Evolutionary conservation across 2,797 vertebrate genomes (phyloP), one percentile per base, ranked within the genome.

Genomic region (Alfaro cultratus): DNA sequence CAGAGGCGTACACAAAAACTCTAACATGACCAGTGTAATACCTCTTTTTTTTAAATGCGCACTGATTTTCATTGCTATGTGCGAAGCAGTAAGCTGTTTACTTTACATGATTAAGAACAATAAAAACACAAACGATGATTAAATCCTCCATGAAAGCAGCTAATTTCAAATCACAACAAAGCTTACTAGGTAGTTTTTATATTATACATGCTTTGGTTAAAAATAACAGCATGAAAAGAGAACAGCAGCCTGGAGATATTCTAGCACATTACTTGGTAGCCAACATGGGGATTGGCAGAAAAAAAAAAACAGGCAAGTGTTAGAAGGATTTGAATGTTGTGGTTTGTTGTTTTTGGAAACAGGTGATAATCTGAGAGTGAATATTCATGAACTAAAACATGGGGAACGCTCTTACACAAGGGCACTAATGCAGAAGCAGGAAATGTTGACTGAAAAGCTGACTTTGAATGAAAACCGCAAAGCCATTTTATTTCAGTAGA

Each of bases 1-100:
- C 76, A 85, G 82, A 85, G 77, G 83, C 82, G 75, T 82, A 89
- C 67, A 77, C 73, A 79, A 90, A 85, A 84, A 73, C 36, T 0
- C 53, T 43, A 41, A 73, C 55, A 34, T 46, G 78, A 80, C 80
- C 49, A 7, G 51, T 70, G 87, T 76, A 73, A 80, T 72, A 15
- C 70, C 45, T 74, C n/a, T 53, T 81, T 73, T 46, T 51, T 72
- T 70, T 46, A 34, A 34, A 82, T 39, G 47, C 57, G 43, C 43
- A 1, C 51, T 29, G 16, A 21, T 0, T 7, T 64, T 43, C 36
- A 76, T 71, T 39, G 10, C 71, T 46, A 15, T 18, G 39, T 64
- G 41, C 80, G 67, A 68, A 80, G 36, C 74, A 68, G 23, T 21
- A 29, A 75, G 72, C 62, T 5, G 10, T 51, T 81, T 67, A 36